Evolutionary conservation across 37 sponge, comb jelly and placozoan species (phyloP), one percentile per base, ranked within the genome.

Genomic region (Theonella swinhoei): DNA sequence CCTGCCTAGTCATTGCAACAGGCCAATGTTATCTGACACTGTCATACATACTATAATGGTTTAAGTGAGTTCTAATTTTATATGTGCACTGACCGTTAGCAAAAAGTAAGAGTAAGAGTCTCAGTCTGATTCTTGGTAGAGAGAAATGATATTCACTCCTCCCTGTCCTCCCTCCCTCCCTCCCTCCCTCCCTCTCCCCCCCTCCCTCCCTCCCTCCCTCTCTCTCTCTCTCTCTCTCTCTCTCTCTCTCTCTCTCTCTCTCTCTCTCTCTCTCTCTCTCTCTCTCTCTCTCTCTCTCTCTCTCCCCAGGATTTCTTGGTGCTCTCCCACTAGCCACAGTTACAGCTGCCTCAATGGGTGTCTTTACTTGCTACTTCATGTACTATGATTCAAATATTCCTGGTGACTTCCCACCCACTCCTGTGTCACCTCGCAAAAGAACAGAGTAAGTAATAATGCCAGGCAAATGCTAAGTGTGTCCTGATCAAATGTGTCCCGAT

Each of bases 301-400:
- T 29, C 2, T 35, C 30, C 31, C 20, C 64, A 89, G 89, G 79
- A 42, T 31, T 42, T 9, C 42, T 86, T 25, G 84, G 84, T 14
- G 89, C 89, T 4, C 66, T 83, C 0, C 76, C 72, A 35, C 28
- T 83, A 24, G 76, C 89, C 3, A 1, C 59, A 23, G 23, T 65
- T 0, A 0, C 78, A 22, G 89, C 84, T 37, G 8, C 72, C 8
- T 7, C 61, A 0, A 61, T 40, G 70, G 78, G 74, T 7, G 40
- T 73, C 0, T 71, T 83, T 37, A 89, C 89, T 2, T 89, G 71
- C 72, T 23, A 83, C 25, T 72, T 77, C 42, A 83, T 83, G 72
- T 89, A 73, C 84, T 89, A 89, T 63, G 89, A 89, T 40, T 89
- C 89, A 32, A 60, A 77, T 35, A 63, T 63, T 41, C 89, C 89